A percentile compares a stretch with the other conserved stretches of the same genome.
Conservation (phyloP, 2,113 vertebrate genomes). For the Lasiurus borealis region DNA sequence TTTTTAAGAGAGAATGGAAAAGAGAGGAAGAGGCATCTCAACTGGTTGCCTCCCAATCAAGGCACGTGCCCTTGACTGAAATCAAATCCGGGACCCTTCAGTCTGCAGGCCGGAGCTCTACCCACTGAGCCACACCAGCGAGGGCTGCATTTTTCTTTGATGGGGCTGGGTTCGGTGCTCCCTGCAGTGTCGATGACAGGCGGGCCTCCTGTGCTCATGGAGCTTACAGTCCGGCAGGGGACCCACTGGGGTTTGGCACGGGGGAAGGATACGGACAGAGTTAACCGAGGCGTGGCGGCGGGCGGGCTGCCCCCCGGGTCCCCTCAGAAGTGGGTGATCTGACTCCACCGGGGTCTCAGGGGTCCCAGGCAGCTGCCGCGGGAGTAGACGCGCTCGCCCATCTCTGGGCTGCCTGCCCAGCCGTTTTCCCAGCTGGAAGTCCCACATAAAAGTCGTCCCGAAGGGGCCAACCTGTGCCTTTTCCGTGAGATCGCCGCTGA, state of each 20-base stretch:
- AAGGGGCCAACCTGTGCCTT: neutral
- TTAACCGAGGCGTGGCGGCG: too few species aligned
- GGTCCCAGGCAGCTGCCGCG: neutral
- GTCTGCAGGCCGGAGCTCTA: too few species aligned
- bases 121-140: too few species aligned
- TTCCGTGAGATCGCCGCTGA: neutral
- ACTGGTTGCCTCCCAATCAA: too few species aligned
- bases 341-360: neutral
- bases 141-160: neutral
- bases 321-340: neutral
- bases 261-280: neutral
- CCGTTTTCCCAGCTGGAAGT: neutral
- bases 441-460: neutral
- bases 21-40: too few species aligned
- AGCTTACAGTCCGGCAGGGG: neutral
- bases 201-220: neutral
- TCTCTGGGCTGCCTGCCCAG: neutral
- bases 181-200: neutral
- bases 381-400: neutral
- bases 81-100: too few species aligned
- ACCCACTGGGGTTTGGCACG: neutral
- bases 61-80: too few species aligned
- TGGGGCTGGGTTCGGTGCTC: neutral
- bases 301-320: neutral
- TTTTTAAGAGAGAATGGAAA: too few species aligned